These are phyloP conservation scores for Triops longicaudatus DNA, from an alignment of 1,140 invertebrate species.

Conservation along the genomic window DNA sequence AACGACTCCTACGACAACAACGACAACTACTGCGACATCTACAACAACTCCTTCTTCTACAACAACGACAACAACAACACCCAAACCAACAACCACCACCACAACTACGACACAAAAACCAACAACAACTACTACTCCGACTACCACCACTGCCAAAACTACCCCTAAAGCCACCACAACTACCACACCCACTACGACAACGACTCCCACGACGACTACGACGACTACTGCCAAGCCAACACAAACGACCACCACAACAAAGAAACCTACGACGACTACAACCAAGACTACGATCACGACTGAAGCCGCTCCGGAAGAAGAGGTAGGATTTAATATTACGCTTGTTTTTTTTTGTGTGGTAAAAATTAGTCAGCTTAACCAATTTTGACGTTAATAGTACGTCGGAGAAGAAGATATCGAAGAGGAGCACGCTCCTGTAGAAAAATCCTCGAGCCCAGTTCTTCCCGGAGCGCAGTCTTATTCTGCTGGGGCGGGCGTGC, in stretches of 20 bases:
- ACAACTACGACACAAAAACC: constrained; percentile 27
- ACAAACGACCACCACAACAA: constrained; percentile 15
- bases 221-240: not conserved
- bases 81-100: constrained; percentile 26
- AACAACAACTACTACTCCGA: constrained; percentile 20
- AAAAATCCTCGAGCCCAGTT: not conserved
- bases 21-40: constrained; percentile 21
- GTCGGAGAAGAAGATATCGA: not conserved
- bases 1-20: constrained; percentile 23
- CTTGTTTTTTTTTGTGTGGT: no score
- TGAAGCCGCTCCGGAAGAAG: not conserved
- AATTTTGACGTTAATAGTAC: not conserved
- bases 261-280: constrained; percentile 16
- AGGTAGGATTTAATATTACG: not conserved
- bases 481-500: constrained; percentile 36
- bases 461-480: constrained; percentile 15
- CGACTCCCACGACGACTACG: constrained; percentile 27
- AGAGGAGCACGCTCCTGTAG: not conserved
- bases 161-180: constrained; percentile 31
- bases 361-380: not conserved
- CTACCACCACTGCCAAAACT: constrained; percentile 35
- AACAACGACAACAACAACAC: constrained; percentile 26
- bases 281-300: not conserved
- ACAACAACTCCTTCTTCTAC: constrained; percentile 27
- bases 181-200: constrained; percentile 16